phyloP scores from a whole-genome alignment of 2,888 invertebrate genomes.

The Oligia fasciuncula region DNA sequence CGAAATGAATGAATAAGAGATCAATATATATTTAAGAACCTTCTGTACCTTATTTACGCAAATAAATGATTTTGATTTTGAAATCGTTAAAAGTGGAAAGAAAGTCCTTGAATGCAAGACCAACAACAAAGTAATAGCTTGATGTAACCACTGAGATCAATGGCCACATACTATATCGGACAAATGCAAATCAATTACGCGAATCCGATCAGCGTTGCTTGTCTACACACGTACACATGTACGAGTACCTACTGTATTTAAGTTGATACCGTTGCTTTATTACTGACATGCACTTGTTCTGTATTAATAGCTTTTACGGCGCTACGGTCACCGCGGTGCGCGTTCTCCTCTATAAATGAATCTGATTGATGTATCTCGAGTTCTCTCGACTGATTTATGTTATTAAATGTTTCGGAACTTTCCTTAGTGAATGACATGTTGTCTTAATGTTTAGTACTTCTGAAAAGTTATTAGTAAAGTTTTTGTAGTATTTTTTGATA shows the following conservation, averaged over 20 bases:
- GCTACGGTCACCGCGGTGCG: constrained; percentile 50
- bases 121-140: constrained; percentile 38
- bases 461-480: constrained; percentile 28
- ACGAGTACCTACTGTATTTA: constrained; percentile 47
- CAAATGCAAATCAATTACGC: constrained; percentile 76
- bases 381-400: constrained; percentile 48
- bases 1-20: too few relatives aligned
- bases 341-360: constrained; percentile 49
- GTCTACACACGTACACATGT: constrained; percentile 72
- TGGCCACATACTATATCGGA: constrained; percentile 69
- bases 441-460: constrained; percentile 27
- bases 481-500: constrained; percentile 28
- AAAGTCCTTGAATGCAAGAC: constrained; percentile 21
- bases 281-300: constrained; percentile 57
- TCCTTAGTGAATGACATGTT: constrained; percentile 47
- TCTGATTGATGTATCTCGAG: constrained; percentile 50
- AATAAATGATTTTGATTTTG: too few relatives aligned
- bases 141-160: constrained; percentile 64
- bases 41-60: too few relatives aligned
- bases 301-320: constrained; percentile 65
- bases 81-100: constrained; percentile 14
- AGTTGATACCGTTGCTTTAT: constrained; percentile 70
- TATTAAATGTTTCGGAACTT: constrained; percentile 58
- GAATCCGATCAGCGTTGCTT: constrained; percentile 65
- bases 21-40: too few relatives aligned